Percentiles rank a stretch among this genome's conserved stretches.
Evolutionary conservation across 2,113 vertebrate species (phyloP).

Genomic region (Leptobrachium ailaonicum): DNA sequence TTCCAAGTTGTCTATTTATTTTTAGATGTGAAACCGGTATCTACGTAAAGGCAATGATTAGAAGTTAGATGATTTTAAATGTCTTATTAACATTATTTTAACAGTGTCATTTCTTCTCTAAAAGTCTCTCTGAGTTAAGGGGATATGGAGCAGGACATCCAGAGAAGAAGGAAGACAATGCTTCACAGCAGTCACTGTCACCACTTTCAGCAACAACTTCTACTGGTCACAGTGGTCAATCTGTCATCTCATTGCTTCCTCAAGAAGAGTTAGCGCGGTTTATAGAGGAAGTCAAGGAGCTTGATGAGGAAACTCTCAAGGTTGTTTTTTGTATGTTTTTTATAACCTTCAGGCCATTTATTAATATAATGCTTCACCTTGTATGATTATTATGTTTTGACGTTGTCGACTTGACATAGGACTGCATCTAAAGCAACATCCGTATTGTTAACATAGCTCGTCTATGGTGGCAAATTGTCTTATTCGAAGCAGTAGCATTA

Average conservation of each 20-base stretch:
- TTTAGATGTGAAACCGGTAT: no score
- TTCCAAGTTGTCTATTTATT: no score
- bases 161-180: conserved; percentile 58
- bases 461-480: no score
- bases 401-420: no score
- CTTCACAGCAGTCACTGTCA: conserved; percentile 48
- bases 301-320: conserved; percentile 84
- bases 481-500: no score
- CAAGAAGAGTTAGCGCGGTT: conserved; percentile 76
- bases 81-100: background rate
- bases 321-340: conserved; percentile 58
- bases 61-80: no score
- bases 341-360: no score
- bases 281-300: conserved; percentile 81
- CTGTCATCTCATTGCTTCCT: conserved; percentile 83
- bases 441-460: no score
- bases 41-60: background rate
- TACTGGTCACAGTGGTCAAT: conserved; percentile 73
- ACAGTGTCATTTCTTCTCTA: background rate
- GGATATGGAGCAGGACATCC: conserved; percentile 70
- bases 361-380: no score
- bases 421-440: no score
- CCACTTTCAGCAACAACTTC: conserved; percentile 50
- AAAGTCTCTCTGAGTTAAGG: conserved; percentile 83
- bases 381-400: no score